Base-by-base conservation (phyloP, 2,888 invertebrate species). In the Gibbula magus region DNA sequence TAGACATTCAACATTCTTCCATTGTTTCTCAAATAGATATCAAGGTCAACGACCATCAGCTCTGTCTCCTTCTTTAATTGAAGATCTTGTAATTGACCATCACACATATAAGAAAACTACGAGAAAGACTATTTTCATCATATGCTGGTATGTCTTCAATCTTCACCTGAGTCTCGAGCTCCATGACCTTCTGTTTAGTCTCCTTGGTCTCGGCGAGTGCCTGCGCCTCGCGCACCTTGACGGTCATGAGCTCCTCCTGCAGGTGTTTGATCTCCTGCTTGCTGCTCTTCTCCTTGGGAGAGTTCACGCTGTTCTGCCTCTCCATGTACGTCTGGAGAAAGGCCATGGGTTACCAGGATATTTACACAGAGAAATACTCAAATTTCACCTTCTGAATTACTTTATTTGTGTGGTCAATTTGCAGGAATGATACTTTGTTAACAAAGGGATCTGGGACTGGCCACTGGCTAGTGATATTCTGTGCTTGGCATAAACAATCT, bases 171-270 rank as follows among this genome's bases (percentile, higher is more conserved):
- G 99, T 98, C 93, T 99, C 99, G 75, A 99, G 94, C 93, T 99
- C 99, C 99, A 99, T 94, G 87, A 97, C 96, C 94, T 97, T 98
- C 82, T 99, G 95, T 90, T 98, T 95, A 86, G 98, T 94, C 92
- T 99, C 98, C 93, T 99, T 99, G 22, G 98, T 95, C 93, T 99
- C 98, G 0, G 98, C 97, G 66, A 97, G 94, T 0, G 97, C 96
- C 90, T 98, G 97, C 93, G 98, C 98, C 93, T 99, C 99, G 81
- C 96, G 94, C 85, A 99, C 96, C 89, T 97, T 95, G 18, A 97
- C 96, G 0, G 97, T 96, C 97, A 99, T 98, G 16, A 99, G 94
- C 89, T 99, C 99, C 91, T 99, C 98, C 90, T 99, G 98, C 39
- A 98, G 93, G 87, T 97, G 91, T 77, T 92, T 90, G 32, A 90